Evolutionary conservation across 2,113 vertebrate species (phyloP).

Genomic region (Ageneiosus marmoratus): DNA sequence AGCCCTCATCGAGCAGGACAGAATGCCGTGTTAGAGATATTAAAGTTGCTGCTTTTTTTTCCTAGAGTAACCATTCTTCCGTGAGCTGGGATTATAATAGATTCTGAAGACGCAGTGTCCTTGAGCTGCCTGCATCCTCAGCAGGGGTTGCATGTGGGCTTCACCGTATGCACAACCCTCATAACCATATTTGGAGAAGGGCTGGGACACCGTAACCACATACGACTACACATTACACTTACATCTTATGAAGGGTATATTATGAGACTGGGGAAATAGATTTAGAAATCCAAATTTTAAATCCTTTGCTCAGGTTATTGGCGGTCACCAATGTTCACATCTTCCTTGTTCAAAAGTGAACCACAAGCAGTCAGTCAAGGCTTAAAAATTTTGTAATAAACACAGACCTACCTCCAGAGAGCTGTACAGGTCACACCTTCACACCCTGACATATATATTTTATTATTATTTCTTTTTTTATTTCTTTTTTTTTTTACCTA

Average conservation of each 20-base stretch:
- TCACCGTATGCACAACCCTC: background rate
- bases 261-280: conserved; percentile 9
- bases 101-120: conserved; percentile 19
- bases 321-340: background rate
- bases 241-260: conserved; percentile 9
- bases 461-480: too few relatives aligned
- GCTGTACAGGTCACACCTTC: background rate
- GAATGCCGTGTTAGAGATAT: conserved; percentile 20
- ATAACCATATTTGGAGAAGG: background rate
- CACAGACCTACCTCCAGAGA: background rate
- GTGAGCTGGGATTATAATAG: conserved; percentile 1
- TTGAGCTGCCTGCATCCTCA: conserved; percentile 30
- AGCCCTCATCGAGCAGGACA: conserved; percentile 15
- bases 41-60: background rate
- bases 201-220: background rate
- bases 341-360: background rate
- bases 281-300: conserved; percentile 35
- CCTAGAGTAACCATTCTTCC: conserved; percentile 15
- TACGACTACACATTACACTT: background rate
- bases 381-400: conserved; percentile 16
- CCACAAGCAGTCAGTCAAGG: conserved; percentile 40
- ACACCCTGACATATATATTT: too few relatives aligned
- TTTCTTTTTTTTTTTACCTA: too few relatives aligned
- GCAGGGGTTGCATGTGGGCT: background rate
- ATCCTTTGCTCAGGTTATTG: conserved; percentile 35